Conservation (phyloP, 1,140 invertebrate species). For the Drosophila prosaltans region DNA sequence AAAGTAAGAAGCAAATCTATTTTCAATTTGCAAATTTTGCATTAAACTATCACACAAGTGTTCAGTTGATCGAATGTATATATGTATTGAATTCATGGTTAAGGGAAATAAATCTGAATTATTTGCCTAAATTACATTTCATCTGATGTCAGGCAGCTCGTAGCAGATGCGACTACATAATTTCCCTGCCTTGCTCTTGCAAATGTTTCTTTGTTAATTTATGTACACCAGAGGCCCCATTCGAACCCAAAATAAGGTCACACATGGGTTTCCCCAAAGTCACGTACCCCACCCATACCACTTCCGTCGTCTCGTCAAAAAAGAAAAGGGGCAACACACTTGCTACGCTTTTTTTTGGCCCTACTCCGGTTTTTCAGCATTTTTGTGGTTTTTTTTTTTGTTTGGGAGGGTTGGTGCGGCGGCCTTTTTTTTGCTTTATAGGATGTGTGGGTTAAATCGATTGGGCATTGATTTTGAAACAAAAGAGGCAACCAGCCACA, state of each 20-base stretch:
- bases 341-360: background rate
- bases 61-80: too few relatives aligned
- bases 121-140: background rate
- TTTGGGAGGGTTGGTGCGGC: background rate
- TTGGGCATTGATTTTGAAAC: slow-evolving; percentile 17
- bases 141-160: background rate
- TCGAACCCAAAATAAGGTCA: slow-evolving; percentile 1
- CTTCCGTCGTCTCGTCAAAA: background rate
- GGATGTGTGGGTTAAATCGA: slow-evolving; percentile 7
- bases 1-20: background rate
- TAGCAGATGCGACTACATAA: background rate
- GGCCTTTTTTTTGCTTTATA: too few relatives aligned
- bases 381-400: background rate
- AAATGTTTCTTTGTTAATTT: slow-evolving; percentile 6
- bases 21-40: too few relatives aligned
- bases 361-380: background rate
- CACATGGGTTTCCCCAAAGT: slow-evolving; percentile 17
- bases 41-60: too few relatives aligned
- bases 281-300: background rate
- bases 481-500: slow-evolving; percentile 18
- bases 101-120: too few relatives aligned
- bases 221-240: background rate
- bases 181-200: slow-evolving; percentile 1
- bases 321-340: slow-evolving; percentile 1
- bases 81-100: too few relatives aligned